Evolutionary conservation across 2,113 vertebrate species (phyloP).

Genomic region (Campylomormyrus tamandua): DNA sequence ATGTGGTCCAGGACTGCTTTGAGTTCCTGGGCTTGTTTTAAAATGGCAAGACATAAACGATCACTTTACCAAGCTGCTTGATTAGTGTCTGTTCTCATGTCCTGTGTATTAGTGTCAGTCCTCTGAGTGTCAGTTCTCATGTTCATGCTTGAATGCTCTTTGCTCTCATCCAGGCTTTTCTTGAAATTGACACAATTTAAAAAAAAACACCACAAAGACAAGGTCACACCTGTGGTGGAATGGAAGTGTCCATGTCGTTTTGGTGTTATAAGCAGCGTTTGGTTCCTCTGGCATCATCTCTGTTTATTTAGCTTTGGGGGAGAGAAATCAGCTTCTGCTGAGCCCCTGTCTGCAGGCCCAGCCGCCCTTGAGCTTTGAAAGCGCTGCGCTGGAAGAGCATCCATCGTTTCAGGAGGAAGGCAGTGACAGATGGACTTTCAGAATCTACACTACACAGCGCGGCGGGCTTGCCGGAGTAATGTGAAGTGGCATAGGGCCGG

Average conservation of each 20-base stretch:
- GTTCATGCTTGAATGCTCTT: neutral
- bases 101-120: neutral
- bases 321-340: neutral
- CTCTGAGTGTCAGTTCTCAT: neutral
- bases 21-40: neutral
- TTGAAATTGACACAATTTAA: neutral
- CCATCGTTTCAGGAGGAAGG: neutral
- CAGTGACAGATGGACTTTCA: neutral
- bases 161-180: neutral
- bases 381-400: neutral
- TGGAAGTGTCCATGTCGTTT: neutral
- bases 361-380: neutral
- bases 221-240: neutral
- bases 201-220: neutral
- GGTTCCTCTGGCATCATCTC: neutral
- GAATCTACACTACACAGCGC: neutral
- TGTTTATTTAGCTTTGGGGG: neutral
- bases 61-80: neutral
- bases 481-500: neutral
- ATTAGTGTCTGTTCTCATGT: neutral
- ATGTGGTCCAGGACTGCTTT: neutral
- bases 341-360: neutral
- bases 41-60: neutral
- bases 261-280: neutral
- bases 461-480: neutral